phyloP scores from a whole-genome alignment of 92 coral and sea anemone species.

The Umimayanthus kanabou region DNA sequence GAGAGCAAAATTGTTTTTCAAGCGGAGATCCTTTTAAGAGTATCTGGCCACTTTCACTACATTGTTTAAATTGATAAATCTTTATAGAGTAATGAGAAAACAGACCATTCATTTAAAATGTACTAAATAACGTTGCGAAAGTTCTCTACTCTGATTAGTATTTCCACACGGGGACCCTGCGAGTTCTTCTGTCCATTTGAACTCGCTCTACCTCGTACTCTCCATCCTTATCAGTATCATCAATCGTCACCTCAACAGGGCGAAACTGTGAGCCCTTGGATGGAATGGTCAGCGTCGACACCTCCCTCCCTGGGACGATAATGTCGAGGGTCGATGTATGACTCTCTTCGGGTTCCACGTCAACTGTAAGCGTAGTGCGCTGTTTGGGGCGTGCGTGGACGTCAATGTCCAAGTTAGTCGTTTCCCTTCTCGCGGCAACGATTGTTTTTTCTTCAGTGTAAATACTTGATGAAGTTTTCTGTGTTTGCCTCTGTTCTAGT shows the following conservation, averaged over 20 bases:
- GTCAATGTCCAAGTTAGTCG: constrained; percentile 70
- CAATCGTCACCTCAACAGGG: constrained; percentile 78
- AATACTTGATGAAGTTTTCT: background rate
- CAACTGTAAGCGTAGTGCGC: constrained; percentile 71
- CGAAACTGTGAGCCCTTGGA: constrained; percentile 60
- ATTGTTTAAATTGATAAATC: too few species aligned
- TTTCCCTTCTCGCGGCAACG: constrained; percentile 43
- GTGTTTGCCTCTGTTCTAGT: constrained; percentile 36
- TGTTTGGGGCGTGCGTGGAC: constrained; percentile 67
- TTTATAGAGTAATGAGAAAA: too few species aligned
- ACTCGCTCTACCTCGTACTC: constrained; percentile 68
- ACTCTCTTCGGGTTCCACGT: constrained; percentile 57
- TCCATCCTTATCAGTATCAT: constrained; percentile 67
- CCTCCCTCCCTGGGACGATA: constrained; percentile 56
- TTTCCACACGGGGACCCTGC: constrained; percentile 71
- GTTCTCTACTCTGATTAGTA: constrained; percentile 41
- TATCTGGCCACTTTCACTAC: too few species aligned
- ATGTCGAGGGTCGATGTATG: constrained; percentile 62
- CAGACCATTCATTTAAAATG: too few species aligned
- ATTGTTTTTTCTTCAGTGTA: constrained; percentile 15
- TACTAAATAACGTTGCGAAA: too few species aligned
- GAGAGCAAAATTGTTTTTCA: too few species aligned
- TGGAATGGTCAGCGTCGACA: constrained; percentile 53
- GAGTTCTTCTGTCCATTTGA: constrained; percentile 62
- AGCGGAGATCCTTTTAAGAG: too few species aligned